Base-by-base conservation (phyloP, 2,113 vertebrate species). In the Lathamus discolor region DNA sequence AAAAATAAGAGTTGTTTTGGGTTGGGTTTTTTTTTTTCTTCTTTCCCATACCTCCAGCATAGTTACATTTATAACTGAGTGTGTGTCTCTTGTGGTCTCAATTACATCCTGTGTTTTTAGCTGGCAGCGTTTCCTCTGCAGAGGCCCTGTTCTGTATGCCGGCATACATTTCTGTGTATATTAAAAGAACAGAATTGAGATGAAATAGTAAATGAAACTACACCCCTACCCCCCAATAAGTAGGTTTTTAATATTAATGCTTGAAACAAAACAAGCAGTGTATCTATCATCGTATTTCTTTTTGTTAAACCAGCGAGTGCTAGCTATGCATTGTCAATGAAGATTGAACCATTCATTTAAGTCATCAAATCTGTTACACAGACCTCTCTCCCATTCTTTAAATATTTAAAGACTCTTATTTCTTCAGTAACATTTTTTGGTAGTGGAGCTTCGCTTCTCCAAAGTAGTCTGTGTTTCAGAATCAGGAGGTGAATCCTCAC, bases 21-120 rank as follows among this genome's bases (percentile, higher is more conserved):
- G 22, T 16, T 59, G 9, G 0, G 0, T 63, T 84, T 89, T 91
- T 89, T 89, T 92, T 31, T 62, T 90, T 86, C 81, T 76, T 59
- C 86, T 93, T 94, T 86, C 91, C 95, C 93, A 27, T 98, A 97
- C 96, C 93, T 97, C 96, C 97, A 97, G 94, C 93, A 91, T 83
- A 94, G 95, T 96, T 97, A 93, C 94, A 76, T 97, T 97, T 97
- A 97, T 96, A 97, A 97, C 95, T 80, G 88, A 97, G 91, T 96
- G 68, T 95, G 90, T 96, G 93, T 98, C 96, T 98, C 98, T 97
- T 98, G 98, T 97, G 97, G 98, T 98, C 98, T 98, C 96, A 85
- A 98, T 98, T 98, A 97, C 96, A 98, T 98, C 98, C 97, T 98
- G 97, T 98, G 97, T 97, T 98, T 96, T 96, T 96, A 97, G 97